Base-by-base conservation (phyloP, 2,797 vertebrate genomes). In the Phoxinus dragarum region DNA sequence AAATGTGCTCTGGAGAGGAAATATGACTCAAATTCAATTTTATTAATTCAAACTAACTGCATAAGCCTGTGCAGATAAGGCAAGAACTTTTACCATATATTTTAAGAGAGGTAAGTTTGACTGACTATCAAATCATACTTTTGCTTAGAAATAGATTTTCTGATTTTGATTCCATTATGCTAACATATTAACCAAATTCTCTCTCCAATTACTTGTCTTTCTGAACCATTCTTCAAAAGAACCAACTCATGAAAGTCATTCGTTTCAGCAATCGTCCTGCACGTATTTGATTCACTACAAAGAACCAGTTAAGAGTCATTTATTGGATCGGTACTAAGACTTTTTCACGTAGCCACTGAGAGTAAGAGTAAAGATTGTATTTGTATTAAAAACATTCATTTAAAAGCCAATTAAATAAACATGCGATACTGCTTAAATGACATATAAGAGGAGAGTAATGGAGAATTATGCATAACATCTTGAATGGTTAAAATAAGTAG, bases 1-100 rank as follows among this genome's bases (percentile, higher is more conserved):
- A 82, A 89, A 86, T 88, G 85, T 23, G 66, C 82, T 80, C 61
- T 59, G 42, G 31, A 84, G 85, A 88, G 82, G 49, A 89, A 84
- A 84, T 82, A 83, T 49, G 71, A 73, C 10, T 74, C 80, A 68
- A 86, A 88, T 88, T 44, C 72, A 72, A 82, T 85, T 80, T 44
- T 73, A 89, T 83, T 82, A 71, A 79, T 44, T 47, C 42, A 9
- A 69, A 69, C 52, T 64, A 78, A 87, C 61, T 64, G 79, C 52
- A 76, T 76, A n/a, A 42, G 67, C 42, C 31, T 54, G 23, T 21
- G 64, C 31, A 87, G 81, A 74, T 42, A 78, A 52, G 21, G 31
- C 10, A 19, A 49, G 56, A 36, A 66, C 71, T 54, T 69, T 84
- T 47, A 27, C 14, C 56, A 66, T 21, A 75, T 75, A n/a, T 49